Percentiles rank a stretch among this genome's conserved stretches.
phyloP scores from a whole-genome alignment of 2,113 vertebrate species.

The Odocoileus virginianus region DNA sequence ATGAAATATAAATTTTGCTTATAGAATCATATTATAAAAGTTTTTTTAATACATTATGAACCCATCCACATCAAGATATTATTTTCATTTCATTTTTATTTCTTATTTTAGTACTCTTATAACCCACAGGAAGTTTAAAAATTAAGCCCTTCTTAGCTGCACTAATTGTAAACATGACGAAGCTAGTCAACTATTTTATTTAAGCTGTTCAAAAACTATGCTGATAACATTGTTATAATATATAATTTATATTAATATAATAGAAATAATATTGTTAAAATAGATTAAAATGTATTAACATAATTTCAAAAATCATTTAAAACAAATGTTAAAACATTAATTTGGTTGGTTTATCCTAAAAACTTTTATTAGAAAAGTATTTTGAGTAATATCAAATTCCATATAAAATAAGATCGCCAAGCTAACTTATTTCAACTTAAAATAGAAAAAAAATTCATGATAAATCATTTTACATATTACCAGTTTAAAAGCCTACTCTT shows the following conservation, averaged over 20 bases:
- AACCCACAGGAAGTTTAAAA: not conserved
- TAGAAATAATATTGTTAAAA: not conserved
- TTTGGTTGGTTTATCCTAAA: not conserved
- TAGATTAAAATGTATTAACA: not conserved
- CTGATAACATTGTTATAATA: not conserved
- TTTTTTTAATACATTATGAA: not conserved
- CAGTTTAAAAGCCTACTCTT: not conserved
- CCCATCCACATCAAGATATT: not conserved
- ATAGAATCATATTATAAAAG: not conserved
- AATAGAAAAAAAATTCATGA: not conserved
- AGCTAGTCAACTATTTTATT: not conserved
- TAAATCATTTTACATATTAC: not conserved
- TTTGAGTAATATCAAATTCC: not conserved
- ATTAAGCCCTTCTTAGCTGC: not conserved
- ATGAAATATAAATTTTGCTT: not conserved
- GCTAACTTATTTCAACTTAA: not conserved
- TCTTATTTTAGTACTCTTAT: not conserved
- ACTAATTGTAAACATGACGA: not conserved
- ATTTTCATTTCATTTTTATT: not conserved
- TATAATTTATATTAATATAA: not conserved
- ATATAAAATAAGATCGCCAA: not conserved
- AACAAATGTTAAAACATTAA: not conserved
- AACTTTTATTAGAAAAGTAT: not conserved
- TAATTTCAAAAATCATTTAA: not conserved
- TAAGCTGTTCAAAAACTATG: not conserved